Evolutionary conservation across 92 coral and sea anemone species (phyloP).

Genomic region (Meandrina meandrites): DNA sequence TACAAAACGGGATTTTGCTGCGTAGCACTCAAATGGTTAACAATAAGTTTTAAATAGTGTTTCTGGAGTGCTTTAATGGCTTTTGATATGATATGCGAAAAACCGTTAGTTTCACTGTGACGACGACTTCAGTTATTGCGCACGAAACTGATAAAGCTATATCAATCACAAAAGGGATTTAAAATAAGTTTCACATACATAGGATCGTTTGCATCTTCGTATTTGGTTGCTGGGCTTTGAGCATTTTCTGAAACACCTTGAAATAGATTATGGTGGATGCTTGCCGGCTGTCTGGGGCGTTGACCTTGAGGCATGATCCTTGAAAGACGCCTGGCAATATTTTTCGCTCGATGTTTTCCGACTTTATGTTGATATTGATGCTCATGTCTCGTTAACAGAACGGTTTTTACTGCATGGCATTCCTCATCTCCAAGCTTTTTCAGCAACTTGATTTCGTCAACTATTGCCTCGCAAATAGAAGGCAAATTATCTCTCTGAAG

Average conservation of each 20-base stretch:
- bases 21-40: too few species aligned
- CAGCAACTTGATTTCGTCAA: constrained; percentile 52
- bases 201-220: constrained; percentile 10
- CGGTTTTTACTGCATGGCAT: constrained; percentile 64
- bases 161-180: too few species aligned
- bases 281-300: background rate
- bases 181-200: constrained; percentile 8
- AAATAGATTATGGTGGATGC: background rate
- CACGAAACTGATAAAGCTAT: too few species aligned
- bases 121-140: too few species aligned
- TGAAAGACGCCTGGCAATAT: constrained; percentile 55
- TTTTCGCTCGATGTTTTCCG: constrained; percentile 22
- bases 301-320: constrained; percentile 25
- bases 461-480: constrained; percentile 75
- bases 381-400: constrained; percentile 83
- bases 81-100: too few species aligned
- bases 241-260: background rate
- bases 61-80: too few species aligned
- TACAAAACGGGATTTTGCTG: too few species aligned
- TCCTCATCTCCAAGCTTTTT: constrained; percentile 61
- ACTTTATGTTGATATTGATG: constrained; percentile 80
- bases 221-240: background rate
- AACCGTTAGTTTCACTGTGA: too few species aligned
- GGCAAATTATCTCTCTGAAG: constrained; percentile 60
- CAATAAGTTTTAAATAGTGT: too few species aligned